Base-by-base conservation (phyloP, 1,140 invertebrate genomes). In the Trypoxylus dichotomus region DNA sequence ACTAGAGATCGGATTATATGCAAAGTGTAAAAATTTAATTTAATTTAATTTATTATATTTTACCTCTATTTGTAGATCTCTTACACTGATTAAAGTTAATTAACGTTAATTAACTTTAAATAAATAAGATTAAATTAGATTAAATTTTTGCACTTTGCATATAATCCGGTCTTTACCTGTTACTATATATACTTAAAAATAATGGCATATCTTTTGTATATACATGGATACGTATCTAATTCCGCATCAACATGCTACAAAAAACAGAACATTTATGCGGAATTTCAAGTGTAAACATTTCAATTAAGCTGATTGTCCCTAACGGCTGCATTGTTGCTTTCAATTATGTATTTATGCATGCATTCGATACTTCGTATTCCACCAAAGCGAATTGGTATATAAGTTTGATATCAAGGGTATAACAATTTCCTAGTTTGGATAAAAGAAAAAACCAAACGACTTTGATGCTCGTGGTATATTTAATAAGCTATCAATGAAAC, bases 351-450 rank as follows among this genome's bases (percentile, higher is more conserved):
- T 19, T 15, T 19, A n/a, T 19, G 47, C 19, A 54, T n/a, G 19
- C 7, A 3, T 1, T 43, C 42, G 10, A 54, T 54, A 19, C 7
- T 54, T n/a, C 19, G 15, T n/a, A 54, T 19, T 6, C 15, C 19
- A 54, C 15, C 47, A 54, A 0, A 37, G 13, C 13, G 19, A n/a
- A 54, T n/a, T 54, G 19, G 47, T 6, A n/a, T n/a, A n/a, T n/a
- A n/a, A n/a, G n/a, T n/a, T n/a, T n/a, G 19, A 54, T 54, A 54
- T 54, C 47, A 54, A 54, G 47, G 47, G 47, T 54, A 54, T n/a
- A 54, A 19, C 47, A 54, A 19, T 54, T 54, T 54, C 19, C 5
- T 15, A 1, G 1, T 54, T n/a, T 19, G 13, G 13, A 47, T 15
- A 13, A 47, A 54, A 19, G 32, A 37, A 37, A 15, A 54, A 54